Conservation (phyloP, 2,797 vertebrate genomes). For the Lepilemur septentrionalis region DNA sequence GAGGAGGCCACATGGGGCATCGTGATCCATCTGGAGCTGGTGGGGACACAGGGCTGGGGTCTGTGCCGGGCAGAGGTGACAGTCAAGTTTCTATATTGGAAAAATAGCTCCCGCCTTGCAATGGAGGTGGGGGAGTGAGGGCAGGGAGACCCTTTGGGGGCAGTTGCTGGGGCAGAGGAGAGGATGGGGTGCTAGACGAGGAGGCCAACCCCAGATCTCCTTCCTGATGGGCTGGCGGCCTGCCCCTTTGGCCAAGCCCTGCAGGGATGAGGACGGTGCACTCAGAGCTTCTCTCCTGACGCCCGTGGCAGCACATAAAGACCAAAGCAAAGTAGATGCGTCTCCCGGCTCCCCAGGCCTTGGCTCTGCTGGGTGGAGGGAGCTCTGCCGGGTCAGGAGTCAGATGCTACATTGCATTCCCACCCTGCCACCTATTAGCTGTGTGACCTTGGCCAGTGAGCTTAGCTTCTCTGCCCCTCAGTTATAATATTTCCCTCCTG, state of each 20-base stretch:
- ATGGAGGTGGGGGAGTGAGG: neutral
- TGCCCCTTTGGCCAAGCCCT: neutral
- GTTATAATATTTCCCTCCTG: accelerated
- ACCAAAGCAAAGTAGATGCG: neutral
- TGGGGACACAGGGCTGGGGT: neutral
- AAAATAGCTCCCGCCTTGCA: neutral
- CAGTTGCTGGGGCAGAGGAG: neutral
- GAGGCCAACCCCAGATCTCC: accelerated
- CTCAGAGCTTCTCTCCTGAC: neutral
- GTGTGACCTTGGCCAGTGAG: neutral
- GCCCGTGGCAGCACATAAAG: accelerated
- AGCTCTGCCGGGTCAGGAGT: neutral
- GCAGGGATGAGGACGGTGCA: neutral
- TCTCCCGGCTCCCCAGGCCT: neutral
- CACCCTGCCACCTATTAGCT: neutral
- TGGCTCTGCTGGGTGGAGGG: neutral
- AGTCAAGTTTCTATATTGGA: neutral
- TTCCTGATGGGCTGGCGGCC: neutral
- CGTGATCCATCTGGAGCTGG: neutral
- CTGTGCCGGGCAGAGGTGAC: neutral
- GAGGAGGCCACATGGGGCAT: neutral
- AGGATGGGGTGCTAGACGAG: neutral
- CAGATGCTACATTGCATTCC: no score
- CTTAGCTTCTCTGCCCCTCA: neutral
- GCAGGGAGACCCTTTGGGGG: neutral